These are phyloP conservation scores for Protosalanx chinensis DNA, from an alignment of 2,797 vertebrate genomes.

Conservation along the genomic window DNA sequence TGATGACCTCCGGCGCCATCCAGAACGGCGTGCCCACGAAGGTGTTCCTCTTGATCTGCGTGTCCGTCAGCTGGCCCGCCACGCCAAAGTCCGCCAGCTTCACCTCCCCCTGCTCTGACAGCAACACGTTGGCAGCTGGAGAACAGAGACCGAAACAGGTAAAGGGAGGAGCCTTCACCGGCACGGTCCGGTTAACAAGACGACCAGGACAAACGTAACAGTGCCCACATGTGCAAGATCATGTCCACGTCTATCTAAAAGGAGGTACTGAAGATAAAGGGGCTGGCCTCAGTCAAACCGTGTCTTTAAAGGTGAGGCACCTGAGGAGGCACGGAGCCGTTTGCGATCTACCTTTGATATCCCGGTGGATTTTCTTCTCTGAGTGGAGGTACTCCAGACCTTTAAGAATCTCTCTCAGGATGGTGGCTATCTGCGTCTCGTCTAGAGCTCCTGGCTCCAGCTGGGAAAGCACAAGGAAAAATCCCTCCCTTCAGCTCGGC, in stretches of 20 bases:
- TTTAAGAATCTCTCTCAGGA: constrained; percentile 96
- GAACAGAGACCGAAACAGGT: background rate
- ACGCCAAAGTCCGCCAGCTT: constrained; percentile 97
- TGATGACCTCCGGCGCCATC: constrained; percentile 99
- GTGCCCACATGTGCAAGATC: background rate
- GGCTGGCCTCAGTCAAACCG: no score
- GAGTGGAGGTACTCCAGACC: constrained; percentile 98
- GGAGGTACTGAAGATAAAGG: no score
- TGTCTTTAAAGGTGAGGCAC: no score
- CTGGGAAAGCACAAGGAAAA: constrained; percentile 60
- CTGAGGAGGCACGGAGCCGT: no score
- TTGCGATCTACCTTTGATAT: constrained; percentile 86
- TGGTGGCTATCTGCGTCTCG: constrained; percentile 96
- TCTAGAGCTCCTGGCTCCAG: constrained; percentile 94
- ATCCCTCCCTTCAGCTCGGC: background rate
- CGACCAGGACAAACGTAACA: background rate
- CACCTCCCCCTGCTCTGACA: constrained; percentile 97
- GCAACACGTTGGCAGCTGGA: constrained; percentile 84
- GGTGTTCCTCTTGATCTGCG: constrained; percentile 97
- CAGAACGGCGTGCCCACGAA: constrained; percentile 98
- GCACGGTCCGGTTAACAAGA: background rate
- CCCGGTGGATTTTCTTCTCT: constrained; percentile 98
- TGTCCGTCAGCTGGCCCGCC: constrained; percentile 95
- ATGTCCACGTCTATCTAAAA: background rate
- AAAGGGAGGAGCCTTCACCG: background rate